Percentiles rank a stretch among this genome's conserved stretches.
phyloP scores from a whole-genome alignment of 1,140 invertebrate genomes.

The Bombus breviceps region DNA sequence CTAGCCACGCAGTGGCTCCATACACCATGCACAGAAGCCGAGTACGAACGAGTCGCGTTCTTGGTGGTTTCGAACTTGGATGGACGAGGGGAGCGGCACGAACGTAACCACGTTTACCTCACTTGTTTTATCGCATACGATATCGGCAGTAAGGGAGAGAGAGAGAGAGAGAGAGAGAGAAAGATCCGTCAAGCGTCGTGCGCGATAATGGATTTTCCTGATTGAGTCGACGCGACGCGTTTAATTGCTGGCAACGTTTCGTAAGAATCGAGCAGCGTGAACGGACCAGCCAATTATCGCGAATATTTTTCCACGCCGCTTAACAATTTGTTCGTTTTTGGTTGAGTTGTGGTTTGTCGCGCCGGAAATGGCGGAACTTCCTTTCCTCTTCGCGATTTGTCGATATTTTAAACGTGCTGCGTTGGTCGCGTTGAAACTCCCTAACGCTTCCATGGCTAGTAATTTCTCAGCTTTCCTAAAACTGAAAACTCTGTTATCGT shows the following conservation, averaged over 20 bases:
- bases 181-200: conserved; percentile 24
- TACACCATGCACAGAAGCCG: background rate
- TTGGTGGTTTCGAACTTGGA: no score
- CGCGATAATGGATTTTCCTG: conserved; percentile 49
- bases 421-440: background rate
- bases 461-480: background rate
- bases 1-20: conserved; percentile 29
- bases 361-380: background rate
- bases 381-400: background rate
- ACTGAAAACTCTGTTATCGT: no score
- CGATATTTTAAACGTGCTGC: background rate
- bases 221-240: conserved; percentile 5
- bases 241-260: conserved; percentile 2
- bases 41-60: background rate
- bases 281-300: conserved; percentile 9
- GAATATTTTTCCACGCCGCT: no score
- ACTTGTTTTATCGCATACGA: background rate
- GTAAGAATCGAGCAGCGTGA: background rate
- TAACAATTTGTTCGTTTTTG: background rate
- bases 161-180: background rate
- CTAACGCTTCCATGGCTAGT: background rate
- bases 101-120: background rate
- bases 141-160: background rate
- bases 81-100: background rate
- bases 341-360: background rate